Conservation (phyloP, 2,797 vertebrate genomes). For the Eulemur coronatus region DNA sequence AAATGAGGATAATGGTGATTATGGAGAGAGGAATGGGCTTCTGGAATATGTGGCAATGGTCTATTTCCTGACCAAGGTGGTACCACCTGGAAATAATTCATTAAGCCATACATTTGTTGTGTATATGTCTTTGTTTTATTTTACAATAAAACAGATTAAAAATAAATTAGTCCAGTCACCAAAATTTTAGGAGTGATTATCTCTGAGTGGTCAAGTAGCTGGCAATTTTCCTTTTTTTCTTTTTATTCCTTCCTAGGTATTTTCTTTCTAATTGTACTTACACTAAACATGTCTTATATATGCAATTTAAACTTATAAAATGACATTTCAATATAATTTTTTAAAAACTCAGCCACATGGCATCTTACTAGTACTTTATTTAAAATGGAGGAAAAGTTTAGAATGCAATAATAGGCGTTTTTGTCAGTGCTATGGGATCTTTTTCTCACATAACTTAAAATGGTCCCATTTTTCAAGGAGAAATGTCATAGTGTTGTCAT, state of each 20-base stretch:
- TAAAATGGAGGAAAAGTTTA: neutral
- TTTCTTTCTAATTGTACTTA: neutral
- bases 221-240: neutral
- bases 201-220: neutral
- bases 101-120: neutral
- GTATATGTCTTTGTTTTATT: neutral
- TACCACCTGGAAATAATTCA: neutral
- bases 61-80: neutral
- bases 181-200: neutral
- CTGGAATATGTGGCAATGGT: neutral
- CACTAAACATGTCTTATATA: neutral
- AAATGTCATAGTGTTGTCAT: neutral
- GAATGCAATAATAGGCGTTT: neutral
- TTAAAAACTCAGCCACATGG: neutral
- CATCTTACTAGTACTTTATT: neutral
- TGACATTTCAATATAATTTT: neutral
- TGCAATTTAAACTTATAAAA: neutral
- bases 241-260: neutral
- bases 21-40: neutral
- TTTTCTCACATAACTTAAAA: neutral
- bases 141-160: conserved; percentile 2
- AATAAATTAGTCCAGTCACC: neutral
- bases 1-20: neutral
- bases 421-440: neutral
- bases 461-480: neutral